A percentile compares a stretch with the other conserved stretches of the same genome.
Evolutionary conservation across 2,797 vertebrate genomes (phyloP).

Genomic region (Hirundo rustica): DNA sequence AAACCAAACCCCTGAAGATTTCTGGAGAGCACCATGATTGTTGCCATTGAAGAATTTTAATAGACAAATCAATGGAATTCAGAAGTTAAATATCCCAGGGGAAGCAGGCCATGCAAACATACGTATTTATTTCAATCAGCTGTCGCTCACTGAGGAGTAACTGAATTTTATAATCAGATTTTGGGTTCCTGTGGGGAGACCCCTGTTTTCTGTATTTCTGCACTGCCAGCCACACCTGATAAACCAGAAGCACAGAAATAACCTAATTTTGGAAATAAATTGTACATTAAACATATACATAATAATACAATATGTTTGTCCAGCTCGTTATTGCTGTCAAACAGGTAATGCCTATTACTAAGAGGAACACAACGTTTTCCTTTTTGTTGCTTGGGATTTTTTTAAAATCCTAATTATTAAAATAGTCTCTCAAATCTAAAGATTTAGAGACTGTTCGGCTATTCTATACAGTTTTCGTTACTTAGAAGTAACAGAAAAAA

Average conservation of each 20-base stretch:
- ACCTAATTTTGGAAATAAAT: background rate
- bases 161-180: background rate
- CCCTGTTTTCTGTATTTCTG: background rate
- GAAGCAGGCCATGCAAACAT: background rate
- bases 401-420: background rate
- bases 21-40: background rate
- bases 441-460: background rate
- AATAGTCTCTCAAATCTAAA: background rate
- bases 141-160: background rate
- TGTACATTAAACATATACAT: background rate
- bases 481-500: background rate
- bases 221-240: background rate
- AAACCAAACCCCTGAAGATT: background rate
- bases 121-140: background rate
- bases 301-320: background rate
- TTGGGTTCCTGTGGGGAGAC: background rate
- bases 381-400: background rate
- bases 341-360: background rate
- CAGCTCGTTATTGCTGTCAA: background rate
- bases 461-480: background rate
- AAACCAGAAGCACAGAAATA: background rate
- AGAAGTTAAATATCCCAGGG: background rate
- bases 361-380: background rate
- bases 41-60: background rate
- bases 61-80: background rate